Conservation (phyloP, 1,140 invertebrate species). For the Macrobrachium nipponense region DNA sequence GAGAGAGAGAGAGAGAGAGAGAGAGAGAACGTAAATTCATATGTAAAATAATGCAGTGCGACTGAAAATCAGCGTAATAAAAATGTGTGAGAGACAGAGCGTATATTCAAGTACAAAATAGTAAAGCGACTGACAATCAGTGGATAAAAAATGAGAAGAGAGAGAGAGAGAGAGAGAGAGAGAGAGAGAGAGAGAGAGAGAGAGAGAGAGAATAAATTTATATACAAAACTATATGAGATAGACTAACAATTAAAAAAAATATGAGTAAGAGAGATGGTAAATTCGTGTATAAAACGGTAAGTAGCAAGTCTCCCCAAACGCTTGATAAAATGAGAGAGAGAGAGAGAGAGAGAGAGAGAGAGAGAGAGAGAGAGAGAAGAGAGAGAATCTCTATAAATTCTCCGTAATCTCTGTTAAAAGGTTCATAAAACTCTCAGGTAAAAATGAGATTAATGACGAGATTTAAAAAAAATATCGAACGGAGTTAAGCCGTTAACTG, state of each 20-base stretch:
- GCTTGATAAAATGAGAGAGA: not conserved
- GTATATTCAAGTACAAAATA: no score
- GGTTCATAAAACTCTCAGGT: no score
- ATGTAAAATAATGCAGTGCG: not conserved
- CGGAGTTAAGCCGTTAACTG: no score
- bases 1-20: not conserved
- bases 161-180: not conserved
- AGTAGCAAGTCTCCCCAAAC: no score
- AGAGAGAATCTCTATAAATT: no score
- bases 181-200: conserved; percentile 9
- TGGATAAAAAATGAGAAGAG: not conserved
- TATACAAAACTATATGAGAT: not conserved
- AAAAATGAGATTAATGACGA: no score
- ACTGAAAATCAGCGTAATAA: no score
- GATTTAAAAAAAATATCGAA: no score
- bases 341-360: conserved; percentile 8
- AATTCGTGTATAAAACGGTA: no score
- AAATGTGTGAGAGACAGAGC: no score
- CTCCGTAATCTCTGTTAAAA: no score
- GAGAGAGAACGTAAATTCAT: not conserved
- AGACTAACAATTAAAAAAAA: not conserved
- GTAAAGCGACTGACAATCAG: no score
- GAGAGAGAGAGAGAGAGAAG: not conserved
- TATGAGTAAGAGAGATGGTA: not conserved
- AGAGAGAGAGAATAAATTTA: not conserved